A percentile compares a stretch with the other conserved stretches of the same genome.
These are phyloP conservation scores for Heliconius erato DNA, from an alignment of 2,888 invertebrate genomes.

Conservation along the genomic window DNA sequence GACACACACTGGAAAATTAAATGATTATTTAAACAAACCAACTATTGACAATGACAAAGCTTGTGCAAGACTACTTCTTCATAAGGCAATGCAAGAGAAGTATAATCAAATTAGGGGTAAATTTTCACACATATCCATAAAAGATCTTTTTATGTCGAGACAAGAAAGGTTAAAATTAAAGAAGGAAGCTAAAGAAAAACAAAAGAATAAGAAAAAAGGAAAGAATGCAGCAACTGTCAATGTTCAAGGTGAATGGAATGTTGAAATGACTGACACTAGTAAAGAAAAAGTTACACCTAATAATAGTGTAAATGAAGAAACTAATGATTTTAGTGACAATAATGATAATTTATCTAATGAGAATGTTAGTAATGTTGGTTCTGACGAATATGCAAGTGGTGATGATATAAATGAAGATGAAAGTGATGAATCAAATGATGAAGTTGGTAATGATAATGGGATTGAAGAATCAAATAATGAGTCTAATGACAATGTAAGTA, in stretches of 20 bases:
- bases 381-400: slow-evolving; percentile 32
- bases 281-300: slow-evolving; percentile 31
- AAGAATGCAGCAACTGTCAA: slow-evolving; percentile 60
- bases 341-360: slow-evolving; percentile 22
- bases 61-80: slow-evolving; percentile 75
- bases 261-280: slow-evolving; percentile 60
- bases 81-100: slow-evolving; percentile 75
- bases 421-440: slow-evolving; percentile 44
- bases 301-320: slow-evolving; percentile 31
- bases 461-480: slow-evolving; percentile 47
- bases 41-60: slow-evolving; percentile 73
- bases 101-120: slow-evolving; percentile 71
- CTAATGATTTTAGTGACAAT: slow-evolving; percentile 31
- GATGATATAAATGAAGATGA: slow-evolving; percentile 32
- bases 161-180: slow-evolving; percentile 75
- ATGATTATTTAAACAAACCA: slow-evolving; percentile 72
- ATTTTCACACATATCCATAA: slow-evolving; percentile 73
- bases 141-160: slow-evolving; percentile 79
- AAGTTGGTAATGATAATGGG: slow-evolving; percentile 31
- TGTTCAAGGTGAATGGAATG: slow-evolving; percentile 70
- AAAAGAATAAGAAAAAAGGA: slow-evolving; percentile 63
- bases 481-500: slow-evolving; percentile 39
- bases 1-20: slow-evolving; percentile 72
- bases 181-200: slow-evolving; percentile 73
- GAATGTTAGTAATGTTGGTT: slow-evolving; percentile 16